phyloP scores from a whole-genome alignment of 2,113 vertebrate species.

The Malurus elegans region DNA sequence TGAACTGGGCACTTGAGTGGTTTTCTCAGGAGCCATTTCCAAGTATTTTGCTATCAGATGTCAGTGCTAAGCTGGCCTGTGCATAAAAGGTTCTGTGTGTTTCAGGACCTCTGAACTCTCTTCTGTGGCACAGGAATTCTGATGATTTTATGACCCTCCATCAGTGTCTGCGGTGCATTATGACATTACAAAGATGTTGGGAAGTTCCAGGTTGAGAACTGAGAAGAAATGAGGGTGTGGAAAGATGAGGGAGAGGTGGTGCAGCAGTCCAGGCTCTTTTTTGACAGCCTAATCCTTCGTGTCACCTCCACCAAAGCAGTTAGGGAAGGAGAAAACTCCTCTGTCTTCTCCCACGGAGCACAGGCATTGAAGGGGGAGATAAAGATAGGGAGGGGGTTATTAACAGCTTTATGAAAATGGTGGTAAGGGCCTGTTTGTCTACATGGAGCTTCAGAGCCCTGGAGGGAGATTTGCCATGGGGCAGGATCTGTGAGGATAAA shows the following conservation, averaged over 20 bases:
- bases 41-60: neutral
- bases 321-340: neutral
- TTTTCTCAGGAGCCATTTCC: neutral
- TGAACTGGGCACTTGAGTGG: neutral
- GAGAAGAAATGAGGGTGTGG: neutral
- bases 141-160: neutral
- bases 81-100: rapidly evolving
- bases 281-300: neutral
- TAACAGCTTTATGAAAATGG: neutral
- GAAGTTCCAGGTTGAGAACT: neutral
- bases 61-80: neutral
- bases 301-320: neutral
- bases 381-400: neutral
- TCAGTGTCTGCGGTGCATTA: neutral
- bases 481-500: conserved; percentile 13
- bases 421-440: neutral
- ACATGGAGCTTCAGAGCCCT: neutral
- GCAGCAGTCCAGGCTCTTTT: neutral
- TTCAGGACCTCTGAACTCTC: neutral
- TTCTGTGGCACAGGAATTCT: rapidly evolving
- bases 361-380: rapidly evolving
- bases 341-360: neutral
- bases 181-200: rapidly evolving
- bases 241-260: neutral
- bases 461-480: neutral